Conservation (phyloP, 2,113 vertebrate genomes). For the Oceanites oceanicus region DNA sequence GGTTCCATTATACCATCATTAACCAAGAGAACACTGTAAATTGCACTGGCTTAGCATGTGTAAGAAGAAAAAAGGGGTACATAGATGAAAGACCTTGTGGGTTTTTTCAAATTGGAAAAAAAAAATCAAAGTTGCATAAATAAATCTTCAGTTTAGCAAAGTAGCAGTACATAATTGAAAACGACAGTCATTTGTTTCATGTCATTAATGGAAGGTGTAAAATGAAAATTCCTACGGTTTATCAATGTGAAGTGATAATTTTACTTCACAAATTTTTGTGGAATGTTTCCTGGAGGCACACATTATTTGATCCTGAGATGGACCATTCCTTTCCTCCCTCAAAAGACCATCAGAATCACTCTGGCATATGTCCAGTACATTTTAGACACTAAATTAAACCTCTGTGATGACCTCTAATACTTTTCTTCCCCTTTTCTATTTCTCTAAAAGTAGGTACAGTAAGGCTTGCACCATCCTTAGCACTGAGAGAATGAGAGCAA, state of each 20-base stretch:
- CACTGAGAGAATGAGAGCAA: constrained; percentile 15
- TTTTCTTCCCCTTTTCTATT: not conserved
- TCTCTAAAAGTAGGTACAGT: constrained; percentile 20
- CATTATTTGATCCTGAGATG: not conserved
- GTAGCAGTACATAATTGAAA: not conserved
- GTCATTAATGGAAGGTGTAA: not conserved
- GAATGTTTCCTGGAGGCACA: not conserved
- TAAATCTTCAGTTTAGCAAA: not conserved
- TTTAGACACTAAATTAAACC: not conserved
- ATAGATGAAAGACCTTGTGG: not conserved
- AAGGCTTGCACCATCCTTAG: constrained; percentile 14
- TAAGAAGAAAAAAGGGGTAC: not conserved
- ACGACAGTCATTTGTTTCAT: not conserved
- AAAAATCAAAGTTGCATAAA: not conserved
- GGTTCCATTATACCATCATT: not conserved
- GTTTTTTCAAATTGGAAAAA: not conserved
- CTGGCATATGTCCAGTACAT: not conserved
- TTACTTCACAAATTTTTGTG: not conserved
- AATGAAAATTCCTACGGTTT: not conserved
- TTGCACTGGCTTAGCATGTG: not conserved
- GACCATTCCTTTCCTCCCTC: not conserved
- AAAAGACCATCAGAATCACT: not conserved
- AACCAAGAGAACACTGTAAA: not conserved
- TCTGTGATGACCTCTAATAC: not conserved
- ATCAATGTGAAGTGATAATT: not conserved